These are phyloP conservation scores for Siphonodentalium dalli DNA, from an alignment of 2,888 invertebrate genomes.

Conservation along the genomic window DNA sequence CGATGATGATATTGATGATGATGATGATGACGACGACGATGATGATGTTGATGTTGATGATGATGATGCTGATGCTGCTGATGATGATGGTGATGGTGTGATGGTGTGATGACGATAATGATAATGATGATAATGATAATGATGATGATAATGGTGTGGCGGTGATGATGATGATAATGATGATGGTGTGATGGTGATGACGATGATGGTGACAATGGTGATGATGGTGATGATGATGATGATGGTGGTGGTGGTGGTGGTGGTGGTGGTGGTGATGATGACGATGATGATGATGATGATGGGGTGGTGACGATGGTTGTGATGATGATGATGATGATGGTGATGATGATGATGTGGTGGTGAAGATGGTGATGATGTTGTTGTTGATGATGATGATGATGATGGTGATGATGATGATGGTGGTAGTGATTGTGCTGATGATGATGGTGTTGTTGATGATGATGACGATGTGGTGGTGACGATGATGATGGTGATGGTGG, in stretches of 20 bases:
- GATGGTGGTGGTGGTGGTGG: constrained; percentile 6
- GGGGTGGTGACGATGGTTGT: constrained; percentile 5
- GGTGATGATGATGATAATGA: constrained; percentile 5
- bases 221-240: constrained; percentile 3
- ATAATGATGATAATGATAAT: too few species aligned
- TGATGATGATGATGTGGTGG: too few species aligned
- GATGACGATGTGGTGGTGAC: too few species aligned
- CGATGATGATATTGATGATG: constrained; percentile 1
- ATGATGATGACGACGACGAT: not conserved
- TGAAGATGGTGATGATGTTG: too few species aligned
- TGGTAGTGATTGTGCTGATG: constrained; percentile 8
- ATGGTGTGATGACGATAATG: not conserved
- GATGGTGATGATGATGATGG: constrained; percentile 4
- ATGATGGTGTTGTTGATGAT: too few species aligned
- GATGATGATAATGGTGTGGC: too few species aligned
- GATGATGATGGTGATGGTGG: not conserved
- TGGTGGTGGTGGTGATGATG: constrained; percentile 5
- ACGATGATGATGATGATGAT: too few species aligned
- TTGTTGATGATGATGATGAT: too few species aligned
- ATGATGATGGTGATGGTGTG: too few species aligned
- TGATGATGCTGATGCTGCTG: too few species aligned
- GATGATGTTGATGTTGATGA: constrained; percentile 1
- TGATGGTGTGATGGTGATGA: too few species aligned
- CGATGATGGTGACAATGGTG: constrained; percentile 8
- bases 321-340: too few species aligned